Percentiles rank a stretch among this genome's conserved stretches.
Evolutionary conservation across 2,113 vertebrate genomes (phyloP).

Genomic region (Serilophus lunatus): DNA sequence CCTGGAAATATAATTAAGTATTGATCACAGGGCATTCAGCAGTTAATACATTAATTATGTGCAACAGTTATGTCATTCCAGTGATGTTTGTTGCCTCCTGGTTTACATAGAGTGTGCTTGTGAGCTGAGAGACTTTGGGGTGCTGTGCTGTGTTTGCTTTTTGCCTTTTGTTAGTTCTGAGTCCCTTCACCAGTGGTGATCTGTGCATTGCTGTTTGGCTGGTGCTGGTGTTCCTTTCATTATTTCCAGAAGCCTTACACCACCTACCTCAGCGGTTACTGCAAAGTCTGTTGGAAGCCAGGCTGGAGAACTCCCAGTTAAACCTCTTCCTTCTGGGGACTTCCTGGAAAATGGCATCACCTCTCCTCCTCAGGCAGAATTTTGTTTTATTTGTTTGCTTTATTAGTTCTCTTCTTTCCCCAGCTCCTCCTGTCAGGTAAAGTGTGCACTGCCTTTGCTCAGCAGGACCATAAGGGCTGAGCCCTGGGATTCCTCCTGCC

Average conservation of each 20-base stretch:
- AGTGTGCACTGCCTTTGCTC: neutral
- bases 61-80: neutral
- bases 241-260: neutral
- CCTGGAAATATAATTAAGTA: slow-evolving; percentile 25
- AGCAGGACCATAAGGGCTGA: neutral
- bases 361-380: neutral
- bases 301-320: neutral
- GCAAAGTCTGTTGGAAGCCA: neutral
- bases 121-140: neutral
- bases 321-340: neutral
- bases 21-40: slow-evolving; percentile 1
- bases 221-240: neutral
- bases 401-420: neutral
- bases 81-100: neutral
- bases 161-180: neutral
- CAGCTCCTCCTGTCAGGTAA: neutral
- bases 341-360: neutral
- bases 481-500: neutral
- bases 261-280: neutral
- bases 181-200: neutral
- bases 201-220: neutral
- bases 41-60: slow-evolving; percentile 11
- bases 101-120: rapidly evolving
- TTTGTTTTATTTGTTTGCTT: neutral
- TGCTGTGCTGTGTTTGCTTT: neutral